A percentile compares a stretch with the other conserved stretches of the same genome.
phyloP scores from a whole-genome alignment of 2,113 vertebrate species.

The Tricholaema leucomelas region DNA sequence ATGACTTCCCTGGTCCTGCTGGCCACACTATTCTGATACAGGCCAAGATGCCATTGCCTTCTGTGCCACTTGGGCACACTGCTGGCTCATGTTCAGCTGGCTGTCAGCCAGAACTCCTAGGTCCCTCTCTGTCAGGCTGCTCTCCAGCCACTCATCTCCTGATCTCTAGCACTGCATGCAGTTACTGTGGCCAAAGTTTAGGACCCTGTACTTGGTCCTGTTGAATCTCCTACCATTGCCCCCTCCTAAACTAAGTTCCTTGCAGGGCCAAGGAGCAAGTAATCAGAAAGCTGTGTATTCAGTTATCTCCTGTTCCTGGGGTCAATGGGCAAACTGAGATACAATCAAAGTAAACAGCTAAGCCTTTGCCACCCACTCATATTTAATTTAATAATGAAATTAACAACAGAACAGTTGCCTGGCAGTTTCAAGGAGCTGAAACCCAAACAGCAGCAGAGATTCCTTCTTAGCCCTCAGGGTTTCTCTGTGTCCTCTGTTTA shows the following conservation, averaged over 20 bases:
- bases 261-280: neutral
- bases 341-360: neutral
- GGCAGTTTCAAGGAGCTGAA: constrained; percentile 25
- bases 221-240: too few relatives aligned
- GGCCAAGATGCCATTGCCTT: too few relatives aligned
- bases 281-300: neutral
- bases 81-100: too few relatives aligned
- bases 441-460: neutral
- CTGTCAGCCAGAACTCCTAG: too few relatives aligned
- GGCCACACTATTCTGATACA: too few relatives aligned
- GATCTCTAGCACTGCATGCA: too few relatives aligned
- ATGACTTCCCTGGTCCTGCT: too few relatives aligned
- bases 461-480: neutral
- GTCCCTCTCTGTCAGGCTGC: too few relatives aligned
- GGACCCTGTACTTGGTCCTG: too few relatives aligned
- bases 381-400: constrained; percentile 2
- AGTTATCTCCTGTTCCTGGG: neutral
- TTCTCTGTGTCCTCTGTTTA: neutral
- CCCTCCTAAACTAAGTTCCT: neutral
- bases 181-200: too few relatives aligned
- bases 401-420: neutral
- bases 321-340: neutral
- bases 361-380: neutral
- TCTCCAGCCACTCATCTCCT: too few relatives aligned
- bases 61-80: too few relatives aligned